Base-by-base conservation (phyloP, 2,113 vertebrate species). In the Notarius lentiginosus region DNA sequence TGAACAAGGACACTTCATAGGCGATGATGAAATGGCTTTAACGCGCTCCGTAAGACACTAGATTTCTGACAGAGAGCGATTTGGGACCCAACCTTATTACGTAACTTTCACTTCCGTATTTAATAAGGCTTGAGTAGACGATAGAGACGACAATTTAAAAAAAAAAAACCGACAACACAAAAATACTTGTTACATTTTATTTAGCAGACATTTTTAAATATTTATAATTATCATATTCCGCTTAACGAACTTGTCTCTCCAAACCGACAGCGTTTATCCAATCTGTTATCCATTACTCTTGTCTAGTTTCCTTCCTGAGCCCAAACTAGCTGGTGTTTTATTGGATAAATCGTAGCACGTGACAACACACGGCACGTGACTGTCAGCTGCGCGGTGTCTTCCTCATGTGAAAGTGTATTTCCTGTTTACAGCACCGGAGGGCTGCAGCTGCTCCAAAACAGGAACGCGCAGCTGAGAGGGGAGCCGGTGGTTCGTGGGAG, bases 281-380 rank as follows among this genome's bases (percentile, higher is more conserved):
- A 77, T 30, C 18, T 34, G 56, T 61, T 81, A 47, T 86, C 30
- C 47, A 72, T 14, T 90, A 47, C n/a, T 75, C 10, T 18, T 11
- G 51, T n/a, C 68, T 79, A 65, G 9, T 17, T 53, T 76, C 10
- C 0, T 18, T 41, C 12, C 8, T 1, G 0, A 1, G 2, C n/a
- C 51, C 4, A 1, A 41, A 6, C 53, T 22, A 34, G 4, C 5
- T 9, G n/a, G 6, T 27, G 9, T 2, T 24, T 87, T 55, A 90
- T 91, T 89, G 90, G 85, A 86, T 82, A 66, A 70, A 18, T 2
- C 17, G 7, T 24, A 68, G 89, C 93, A 94, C 80, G 89, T 94
- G 93, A 92, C 80, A 0, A 61, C 1, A 27, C 34, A 17, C 2
- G 51, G 65, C 88, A 84, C 24, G 86, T 73, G 30, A 9, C 3